These are phyloP conservation scores for Caenorhabditis uteleia DNA, from an alignment of 2,888 invertebrate genomes.

Conservation along the genomic window DNA sequence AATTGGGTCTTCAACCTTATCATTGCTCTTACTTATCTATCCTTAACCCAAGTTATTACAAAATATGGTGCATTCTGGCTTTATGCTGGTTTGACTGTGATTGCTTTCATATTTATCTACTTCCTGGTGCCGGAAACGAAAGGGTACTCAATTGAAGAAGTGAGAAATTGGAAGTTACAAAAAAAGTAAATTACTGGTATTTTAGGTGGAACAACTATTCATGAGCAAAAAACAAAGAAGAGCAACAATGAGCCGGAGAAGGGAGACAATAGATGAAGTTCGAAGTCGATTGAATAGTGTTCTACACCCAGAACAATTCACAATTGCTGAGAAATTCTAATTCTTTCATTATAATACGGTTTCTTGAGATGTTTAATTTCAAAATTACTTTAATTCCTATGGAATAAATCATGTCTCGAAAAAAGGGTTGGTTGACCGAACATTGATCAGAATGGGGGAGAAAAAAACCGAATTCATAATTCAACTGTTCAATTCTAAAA, in stretches of 20 bases:
- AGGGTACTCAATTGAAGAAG: constrained; percentile 72
- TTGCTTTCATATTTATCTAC: constrained; percentile 72
- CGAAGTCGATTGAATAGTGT: constrained; percentile 23
- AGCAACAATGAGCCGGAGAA: constrained; percentile 5
- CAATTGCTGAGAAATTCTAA: too few species aligned
- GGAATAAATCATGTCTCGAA: too few species aligned
- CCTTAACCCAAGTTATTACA: constrained; percentile 55
- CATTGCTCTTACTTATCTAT: constrained; percentile 74
- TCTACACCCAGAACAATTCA: too few species aligned
- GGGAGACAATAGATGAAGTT: constrained; percentile 19
- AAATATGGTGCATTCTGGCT: constrained; percentile 72
- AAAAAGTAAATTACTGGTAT: background rate
- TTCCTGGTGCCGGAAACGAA: constrained; percentile 74
- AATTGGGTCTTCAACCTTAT: constrained; percentile 74
- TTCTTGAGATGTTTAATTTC: too few species aligned
- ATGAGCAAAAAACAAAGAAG: constrained; percentile 24
- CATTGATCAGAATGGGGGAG: too few species aligned
- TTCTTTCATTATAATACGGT: too few species aligned
- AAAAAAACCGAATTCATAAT: too few species aligned
- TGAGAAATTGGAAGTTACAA: background rate
- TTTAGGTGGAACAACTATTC: constrained; percentile 35
- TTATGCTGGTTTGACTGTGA: constrained; percentile 72
- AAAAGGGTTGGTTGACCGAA: too few species aligned
- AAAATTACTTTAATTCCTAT: too few species aligned
- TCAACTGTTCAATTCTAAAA: too few species aligned